These are phyloP conservation scores for Clarias pachynema DNA, from an alignment of 2,797 vertebrate species.

Conservation along the genomic window DNA sequence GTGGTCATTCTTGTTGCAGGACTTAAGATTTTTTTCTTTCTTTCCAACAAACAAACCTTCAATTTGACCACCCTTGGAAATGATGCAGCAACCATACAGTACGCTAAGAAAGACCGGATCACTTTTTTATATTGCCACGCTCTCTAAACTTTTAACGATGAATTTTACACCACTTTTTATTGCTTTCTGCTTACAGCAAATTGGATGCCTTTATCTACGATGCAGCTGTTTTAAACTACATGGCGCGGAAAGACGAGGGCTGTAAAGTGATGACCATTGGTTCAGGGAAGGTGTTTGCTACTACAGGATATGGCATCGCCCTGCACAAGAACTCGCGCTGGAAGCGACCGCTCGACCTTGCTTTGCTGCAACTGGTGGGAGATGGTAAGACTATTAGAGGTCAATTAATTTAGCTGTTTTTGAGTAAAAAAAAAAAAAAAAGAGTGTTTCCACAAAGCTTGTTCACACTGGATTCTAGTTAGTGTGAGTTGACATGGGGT, in stretches of 20 bases:
- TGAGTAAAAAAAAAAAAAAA: too few relatives aligned
- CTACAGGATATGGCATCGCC: conserved; percentile 89
- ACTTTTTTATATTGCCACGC: background rate
- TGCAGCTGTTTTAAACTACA: conserved; percentile 90
- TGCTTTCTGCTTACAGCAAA: conserved; percentile 73
- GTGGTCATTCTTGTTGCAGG: too few relatives aligned
- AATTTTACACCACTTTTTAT: background rate
- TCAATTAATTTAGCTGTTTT: background rate
- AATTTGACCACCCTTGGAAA: background rate
- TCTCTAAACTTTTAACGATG: background rate
- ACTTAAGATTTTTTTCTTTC: too few relatives aligned
- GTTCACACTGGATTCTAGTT: background rate
- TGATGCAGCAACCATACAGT: background rate
- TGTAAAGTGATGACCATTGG: conserved; percentile 94
- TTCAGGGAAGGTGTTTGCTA: conserved; percentile 90
- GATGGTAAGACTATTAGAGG: conserved; percentile 74
- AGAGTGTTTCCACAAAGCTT: background rate
- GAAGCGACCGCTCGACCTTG: conserved; percentile 88
- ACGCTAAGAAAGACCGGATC: background rate
- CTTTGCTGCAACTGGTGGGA: conserved; percentile 88
- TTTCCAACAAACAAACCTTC: background rate
- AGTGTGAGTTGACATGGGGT: background rate
- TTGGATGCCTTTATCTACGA: conserved; percentile 94
- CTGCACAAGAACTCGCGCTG: conserved; percentile 90
- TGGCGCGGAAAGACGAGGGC: conserved; percentile 91